phyloP scores from a whole-genome alignment of 2,797 vertebrate genomes.

The Ibycter americanus region DNA sequence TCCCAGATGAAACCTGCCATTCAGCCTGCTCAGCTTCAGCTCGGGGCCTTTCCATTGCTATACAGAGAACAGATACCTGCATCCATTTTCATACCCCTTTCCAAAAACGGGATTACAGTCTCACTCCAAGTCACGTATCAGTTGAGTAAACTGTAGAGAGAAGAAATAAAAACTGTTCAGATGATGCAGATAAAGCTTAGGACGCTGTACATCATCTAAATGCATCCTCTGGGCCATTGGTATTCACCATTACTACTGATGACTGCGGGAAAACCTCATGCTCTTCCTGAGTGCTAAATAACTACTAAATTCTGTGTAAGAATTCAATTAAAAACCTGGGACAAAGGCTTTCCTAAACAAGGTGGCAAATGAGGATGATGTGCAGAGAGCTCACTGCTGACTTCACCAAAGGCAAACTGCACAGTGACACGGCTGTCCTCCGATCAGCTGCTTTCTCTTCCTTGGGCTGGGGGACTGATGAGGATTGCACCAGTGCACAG shows the following conservation, averaged over 20 bases:
- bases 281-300: background rate
- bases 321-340: background rate
- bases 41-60: background rate
- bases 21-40: background rate
- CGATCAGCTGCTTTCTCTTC: background rate
- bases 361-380: background rate
- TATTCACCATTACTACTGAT: background rate
- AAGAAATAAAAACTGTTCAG: background rate
- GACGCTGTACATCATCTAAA: background rate
- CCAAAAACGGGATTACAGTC: background rate
- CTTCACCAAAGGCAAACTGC: fast-evolving
- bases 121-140: background rate
- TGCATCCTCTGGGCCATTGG: background rate
- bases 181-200: background rate
- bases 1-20: background rate
- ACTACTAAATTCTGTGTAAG: background rate
- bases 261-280: background rate
- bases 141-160: background rate
- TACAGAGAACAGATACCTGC: fast-evolving
- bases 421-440: fast-evolving
- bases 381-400: background rate
- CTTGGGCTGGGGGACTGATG: fast-evolving
- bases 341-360: background rate
- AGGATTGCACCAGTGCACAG: background rate
- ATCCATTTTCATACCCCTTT: background rate